A percentile compares a stretch with the other conserved stretches of the same genome.
These are phyloP conservation scores for Oopsacas minuta DNA, from an alignment of 37 sponge, comb jelly and placozoan species.

Conservation along the genomic window DNA sequence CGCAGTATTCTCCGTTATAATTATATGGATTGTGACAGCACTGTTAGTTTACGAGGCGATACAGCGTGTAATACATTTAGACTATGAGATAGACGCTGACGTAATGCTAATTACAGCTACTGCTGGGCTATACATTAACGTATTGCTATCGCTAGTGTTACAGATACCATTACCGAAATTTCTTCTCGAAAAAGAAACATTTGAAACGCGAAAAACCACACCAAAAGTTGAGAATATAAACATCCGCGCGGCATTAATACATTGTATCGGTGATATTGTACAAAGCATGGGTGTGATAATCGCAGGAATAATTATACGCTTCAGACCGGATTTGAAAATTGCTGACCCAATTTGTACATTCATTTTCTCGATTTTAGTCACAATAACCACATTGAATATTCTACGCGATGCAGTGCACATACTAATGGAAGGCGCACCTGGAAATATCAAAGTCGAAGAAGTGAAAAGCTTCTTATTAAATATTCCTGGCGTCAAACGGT, in stretches of 20 bases:
- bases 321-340: slow-evolving; percentile 37
- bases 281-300: slow-evolving; percentile 14
- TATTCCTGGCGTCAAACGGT: background rate
- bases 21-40: background rate
- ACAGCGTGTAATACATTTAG: background rate
- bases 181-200: background rate
- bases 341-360: slow-evolving; percentile 55
- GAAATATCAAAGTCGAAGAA: background rate
- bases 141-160: background rate
- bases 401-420: slow-evolving; percentile 33
- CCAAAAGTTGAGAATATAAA: background rate
- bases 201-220: background rate
- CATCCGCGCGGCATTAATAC: background rate
- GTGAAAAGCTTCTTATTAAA: background rate
- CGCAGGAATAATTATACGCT: background rate
- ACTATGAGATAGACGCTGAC: background rate
- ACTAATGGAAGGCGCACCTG: slow-evolving; percentile 45
- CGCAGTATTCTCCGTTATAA: slow-evolving; percentile 68
- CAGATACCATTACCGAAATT: background rate
- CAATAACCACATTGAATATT: slow-evolving; percentile 33
- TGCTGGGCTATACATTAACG: background rate
- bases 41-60: background rate
- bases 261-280: background rate
- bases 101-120: background rate
- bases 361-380: slow-evolving; percentile 33